These are phyloP conservation scores for Chaetodon auriga DNA, from an alignment of 2,113 vertebrate genomes.

Conservation along the genomic window DNA sequence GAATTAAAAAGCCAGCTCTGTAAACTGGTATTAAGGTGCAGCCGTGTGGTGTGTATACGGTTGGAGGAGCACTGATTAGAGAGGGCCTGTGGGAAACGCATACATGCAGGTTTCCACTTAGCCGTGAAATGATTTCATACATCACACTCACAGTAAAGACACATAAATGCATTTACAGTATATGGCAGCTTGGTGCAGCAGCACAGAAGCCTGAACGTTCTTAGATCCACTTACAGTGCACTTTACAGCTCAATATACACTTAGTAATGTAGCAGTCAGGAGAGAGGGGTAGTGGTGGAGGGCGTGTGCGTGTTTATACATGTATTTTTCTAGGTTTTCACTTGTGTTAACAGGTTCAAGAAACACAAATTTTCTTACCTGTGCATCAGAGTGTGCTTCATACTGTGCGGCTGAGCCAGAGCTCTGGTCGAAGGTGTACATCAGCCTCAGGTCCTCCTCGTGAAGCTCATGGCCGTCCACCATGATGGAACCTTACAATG, in stretches of 20 bases:
- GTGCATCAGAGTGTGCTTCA: conserved; percentile 94
- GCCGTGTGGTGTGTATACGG: conserved; percentile 67
- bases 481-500: conserved; percentile 86
- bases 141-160: conserved; percentile 63
- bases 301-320: not conserved
- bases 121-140: conserved; percentile 75
- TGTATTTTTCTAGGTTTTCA: not conserved
- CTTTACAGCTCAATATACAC: not conserved
- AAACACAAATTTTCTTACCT: conserved; percentile 86
- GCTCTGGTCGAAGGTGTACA: conserved; percentile 92
- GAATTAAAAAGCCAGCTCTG: conserved; percentile 73
- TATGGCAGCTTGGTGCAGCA: conserved; percentile 38
- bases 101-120: conserved; percentile 71
- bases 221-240: conserved; percentile 25
- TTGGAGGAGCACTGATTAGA: conserved; percentile 77
- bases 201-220: not conserved
- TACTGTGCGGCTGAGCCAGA: conserved; percentile 86
- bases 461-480: conserved; percentile 94
- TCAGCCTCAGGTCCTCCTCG: conserved; percentile 92
- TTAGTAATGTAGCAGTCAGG: conserved; percentile 6
- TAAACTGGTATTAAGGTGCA: conserved; percentile 78
- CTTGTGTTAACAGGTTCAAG: not conserved
- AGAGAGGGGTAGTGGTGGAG: not conserved
- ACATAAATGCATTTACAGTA: conserved; percentile 57
- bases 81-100: conserved; percentile 68